Conservation (phyloP, 1,140 invertebrate genomes). For the Nephotettix cincticeps region DNA sequence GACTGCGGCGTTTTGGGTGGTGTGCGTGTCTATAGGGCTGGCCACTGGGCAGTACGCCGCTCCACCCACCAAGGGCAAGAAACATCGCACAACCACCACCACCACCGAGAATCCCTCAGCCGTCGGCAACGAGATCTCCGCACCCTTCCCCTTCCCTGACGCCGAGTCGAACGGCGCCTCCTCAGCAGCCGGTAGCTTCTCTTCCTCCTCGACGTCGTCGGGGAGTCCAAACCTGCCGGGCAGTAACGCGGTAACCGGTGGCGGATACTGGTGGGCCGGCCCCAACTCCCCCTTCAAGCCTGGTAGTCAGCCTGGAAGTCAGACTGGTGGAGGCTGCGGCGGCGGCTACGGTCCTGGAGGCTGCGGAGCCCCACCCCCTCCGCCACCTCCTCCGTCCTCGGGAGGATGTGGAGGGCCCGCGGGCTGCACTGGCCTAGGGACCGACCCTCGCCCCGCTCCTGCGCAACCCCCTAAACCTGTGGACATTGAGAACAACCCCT, state of each 20-base stretch:
- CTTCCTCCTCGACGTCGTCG: not conserved
- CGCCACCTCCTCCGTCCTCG: not conserved
- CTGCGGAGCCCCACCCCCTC: not conserved
- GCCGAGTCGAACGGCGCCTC: not conserved
- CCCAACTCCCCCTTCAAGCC: conserved; percentile 25
- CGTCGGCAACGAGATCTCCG: conserved; percentile 21
- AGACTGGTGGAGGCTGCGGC: not conserved
- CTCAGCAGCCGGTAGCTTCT: not conserved
- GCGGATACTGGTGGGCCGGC: conserved; percentile 24
- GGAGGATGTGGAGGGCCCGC: conserved; percentile 1
- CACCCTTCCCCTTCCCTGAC: not conserved
- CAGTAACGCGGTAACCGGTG: not conserved
- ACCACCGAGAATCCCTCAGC: conserved; percentile 1
- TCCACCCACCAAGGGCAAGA: conserved; percentile 1
- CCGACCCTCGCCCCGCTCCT: not conserved
- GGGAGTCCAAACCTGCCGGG: not conserved
- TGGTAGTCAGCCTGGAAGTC: not conserved
- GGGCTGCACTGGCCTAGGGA: not conserved
- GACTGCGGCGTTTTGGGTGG: not conserved
- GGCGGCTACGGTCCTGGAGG: not conserved
- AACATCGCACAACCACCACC: conserved; percentile 23
- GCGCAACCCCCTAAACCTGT: conserved; percentile 24
- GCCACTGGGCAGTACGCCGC: conserved; percentile 24
- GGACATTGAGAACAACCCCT: conserved; percentile 29
- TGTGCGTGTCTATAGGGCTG: not conserved